A percentile compares a stretch with the other conserved stretches of the same genome.
These are phyloP conservation scores for Nemurella pictetii DNA, from an alignment of 2,888 invertebrate genomes.

Conservation along the genomic window DNA sequence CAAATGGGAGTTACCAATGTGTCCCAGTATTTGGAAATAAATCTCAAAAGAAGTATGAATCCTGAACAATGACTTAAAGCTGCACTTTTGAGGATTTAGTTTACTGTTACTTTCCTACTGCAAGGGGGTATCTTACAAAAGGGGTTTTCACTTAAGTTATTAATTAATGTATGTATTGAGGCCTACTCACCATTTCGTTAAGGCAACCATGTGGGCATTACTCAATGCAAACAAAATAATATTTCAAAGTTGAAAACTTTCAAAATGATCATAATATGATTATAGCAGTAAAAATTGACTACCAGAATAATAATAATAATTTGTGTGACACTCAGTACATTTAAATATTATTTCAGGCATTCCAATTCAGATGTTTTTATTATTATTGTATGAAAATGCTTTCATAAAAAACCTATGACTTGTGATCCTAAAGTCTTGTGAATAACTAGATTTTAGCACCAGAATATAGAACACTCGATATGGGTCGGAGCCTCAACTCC, in stretches of 20 bases:
- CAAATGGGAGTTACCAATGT: too few relatives aligned
- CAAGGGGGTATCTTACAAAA: too few relatives aligned
- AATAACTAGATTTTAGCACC: conserved; percentile 35
- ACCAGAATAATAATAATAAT: too few relatives aligned
- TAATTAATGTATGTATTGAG: too few relatives aligned
- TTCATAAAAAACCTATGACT: background rate
- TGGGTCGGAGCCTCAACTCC: background rate
- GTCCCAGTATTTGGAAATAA: too few relatives aligned
- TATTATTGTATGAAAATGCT: background rate
- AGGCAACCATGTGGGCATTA: conserved; percentile 38
- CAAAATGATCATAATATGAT: too few relatives aligned
- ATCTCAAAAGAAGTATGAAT: too few relatives aligned
- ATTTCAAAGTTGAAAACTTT: conserved; percentile 8
- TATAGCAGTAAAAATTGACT: too few relatives aligned
- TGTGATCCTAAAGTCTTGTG: background rate
- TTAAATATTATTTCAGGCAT: background rate
- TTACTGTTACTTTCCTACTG: too few relatives aligned
- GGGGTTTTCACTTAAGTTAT: too few relatives aligned
- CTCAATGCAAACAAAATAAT: background rate
- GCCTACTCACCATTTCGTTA: conserved; percentile 1
- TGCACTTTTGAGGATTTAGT: too few relatives aligned
- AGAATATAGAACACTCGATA: conserved; percentile 37
- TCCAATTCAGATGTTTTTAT: background rate
- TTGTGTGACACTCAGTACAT: background rate
- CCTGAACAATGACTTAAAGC: too few relatives aligned